Conservation (phyloP, 1,140 invertebrate species). For the Platyscapa corneri region DNA sequence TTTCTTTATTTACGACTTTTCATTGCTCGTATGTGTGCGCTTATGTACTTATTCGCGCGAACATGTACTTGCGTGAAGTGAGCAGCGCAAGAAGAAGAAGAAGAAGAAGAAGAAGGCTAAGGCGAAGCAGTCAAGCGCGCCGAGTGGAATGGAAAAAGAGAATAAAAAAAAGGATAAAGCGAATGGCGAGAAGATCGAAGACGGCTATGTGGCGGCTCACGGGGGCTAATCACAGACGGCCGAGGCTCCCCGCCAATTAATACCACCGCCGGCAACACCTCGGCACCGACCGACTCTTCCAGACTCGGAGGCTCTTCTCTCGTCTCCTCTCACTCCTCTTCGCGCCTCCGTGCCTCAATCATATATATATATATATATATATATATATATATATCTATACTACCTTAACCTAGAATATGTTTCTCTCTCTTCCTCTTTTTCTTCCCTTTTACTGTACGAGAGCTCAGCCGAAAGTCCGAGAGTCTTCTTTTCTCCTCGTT, state of each 20-base stretch:
- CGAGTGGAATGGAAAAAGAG: conserved; percentile 8
- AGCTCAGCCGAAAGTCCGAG: not conserved
- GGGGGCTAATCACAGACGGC: conserved; percentile 68
- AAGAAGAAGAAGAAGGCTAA: not conserved
- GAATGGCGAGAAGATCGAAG: conserved; percentile 48
- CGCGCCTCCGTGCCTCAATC: not conserved
- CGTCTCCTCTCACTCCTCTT: conserved; percentile 37
- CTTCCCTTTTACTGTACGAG: conserved; percentile 13
- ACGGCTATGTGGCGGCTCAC: conserved; percentile 61
- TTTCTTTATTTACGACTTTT: conserved; percentile 47
- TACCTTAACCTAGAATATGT: conserved; percentile 20
- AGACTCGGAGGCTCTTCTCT: conserved; percentile 31
- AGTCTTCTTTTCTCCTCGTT: conserved; percentile 42
- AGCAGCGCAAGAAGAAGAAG: not conserved
- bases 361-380: too few relatives aligned
- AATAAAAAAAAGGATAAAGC: conserved; percentile 8
- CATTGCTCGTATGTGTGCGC: conserved; percentile 8
- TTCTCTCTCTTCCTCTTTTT: not conserved
- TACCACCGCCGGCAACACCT: conserved; percentile 69
- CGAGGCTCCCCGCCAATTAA: conserved; percentile 67
- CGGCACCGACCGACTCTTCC: conserved; percentile 42
- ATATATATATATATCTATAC: too few relatives aligned
- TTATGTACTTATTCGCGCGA: conserved; percentile 22
- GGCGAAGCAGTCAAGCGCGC: not conserved
- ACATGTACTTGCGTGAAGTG: not conserved